phyloP scores from a whole-genome alignment of 2,797 vertebrate genomes.

The Cyprinodon diabolis region DNA sequence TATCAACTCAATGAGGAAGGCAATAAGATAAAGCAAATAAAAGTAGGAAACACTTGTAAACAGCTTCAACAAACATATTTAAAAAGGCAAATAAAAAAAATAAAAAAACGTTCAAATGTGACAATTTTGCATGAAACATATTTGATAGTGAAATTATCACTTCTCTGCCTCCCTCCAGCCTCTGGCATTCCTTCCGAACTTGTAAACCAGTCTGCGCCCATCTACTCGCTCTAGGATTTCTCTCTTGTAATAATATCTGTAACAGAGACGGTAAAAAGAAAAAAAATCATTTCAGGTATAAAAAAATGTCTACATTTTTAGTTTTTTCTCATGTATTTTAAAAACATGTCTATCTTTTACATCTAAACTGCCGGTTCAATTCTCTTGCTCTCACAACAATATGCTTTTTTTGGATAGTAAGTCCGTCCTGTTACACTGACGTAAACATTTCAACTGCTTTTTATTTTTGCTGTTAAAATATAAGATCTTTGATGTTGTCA shows the following conservation, averaged over 20 bases:
- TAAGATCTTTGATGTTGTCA: too few relatives aligned
- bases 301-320: too few relatives aligned
- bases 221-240: slow-evolving; percentile 98
- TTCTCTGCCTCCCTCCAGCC: slow-evolving; percentile 96
- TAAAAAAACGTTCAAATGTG: slow-evolving; percentile 35
- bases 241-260: slow-evolving; percentile 98
- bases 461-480: too few relatives aligned
- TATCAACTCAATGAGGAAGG: slow-evolving; percentile 35
- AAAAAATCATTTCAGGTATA: too few relatives aligned
- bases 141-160: slow-evolving; percentile 74
- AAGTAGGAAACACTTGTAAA: slow-evolving; percentile 47
- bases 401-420: too few relatives aligned
- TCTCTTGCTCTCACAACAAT: too few relatives aligned
- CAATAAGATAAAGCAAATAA: slow-evolving; percentile 17
- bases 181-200: slow-evolving; percentile 95
- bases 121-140: slow-evolving; percentile 46
- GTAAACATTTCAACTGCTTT: too few relatives aligned
- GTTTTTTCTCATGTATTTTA: too few relatives aligned
- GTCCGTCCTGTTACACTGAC: too few relatives aligned
- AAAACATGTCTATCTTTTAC: too few relatives aligned
- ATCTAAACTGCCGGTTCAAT: too few relatives aligned
- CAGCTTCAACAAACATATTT: slow-evolving; percentile 34
- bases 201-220: slow-evolving; percentile 96
- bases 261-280: slow-evolving; percentile 23
- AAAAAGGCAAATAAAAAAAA: slow-evolving; percentile 38